Percentiles rank a stretch among this genome's conserved stretches.
These are phyloP conservation scores for Carassius gibelio DNA, from an alignment of 2,113 vertebrate genomes.

Conservation along the genomic window DNA sequence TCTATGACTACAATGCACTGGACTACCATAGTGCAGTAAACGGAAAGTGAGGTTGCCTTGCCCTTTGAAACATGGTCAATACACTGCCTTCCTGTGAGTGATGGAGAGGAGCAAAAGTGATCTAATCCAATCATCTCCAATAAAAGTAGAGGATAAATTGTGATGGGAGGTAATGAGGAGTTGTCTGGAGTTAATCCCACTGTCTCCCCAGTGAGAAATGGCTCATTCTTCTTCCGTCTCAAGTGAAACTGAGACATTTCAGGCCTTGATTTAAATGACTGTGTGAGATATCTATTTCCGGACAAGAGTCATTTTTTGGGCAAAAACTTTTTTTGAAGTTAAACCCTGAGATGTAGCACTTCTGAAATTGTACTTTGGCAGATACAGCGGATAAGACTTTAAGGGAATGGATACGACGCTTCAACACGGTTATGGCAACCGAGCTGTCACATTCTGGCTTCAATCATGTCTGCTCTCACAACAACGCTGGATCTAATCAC, in stretches of 20 bases:
- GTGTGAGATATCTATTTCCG: constrained; percentile 22
- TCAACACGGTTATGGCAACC: not conserved
- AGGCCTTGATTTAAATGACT: constrained; percentile 1
- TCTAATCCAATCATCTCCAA: constrained; percentile 48
- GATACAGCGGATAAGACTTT: not conserved
- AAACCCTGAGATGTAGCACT: constrained; percentile 5
- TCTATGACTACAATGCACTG: not conserved
- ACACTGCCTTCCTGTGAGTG: constrained; percentile 37
- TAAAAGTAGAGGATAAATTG: constrained; percentile 47
- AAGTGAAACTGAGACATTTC: no score
- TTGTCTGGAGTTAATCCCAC: constrained; percentile 16
- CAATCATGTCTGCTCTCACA: constrained; percentile 4
- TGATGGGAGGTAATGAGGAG: constrained; percentile 46
- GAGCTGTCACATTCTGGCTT: not conserved
- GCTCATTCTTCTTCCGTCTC: not conserved
- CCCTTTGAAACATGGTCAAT: constrained; percentile 50
- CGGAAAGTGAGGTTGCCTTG: not conserved
- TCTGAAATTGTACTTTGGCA: constrained; percentile 10
- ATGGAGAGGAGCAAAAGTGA: constrained; percentile 31
- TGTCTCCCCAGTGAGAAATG: constrained; percentile 21
- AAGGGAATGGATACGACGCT: not conserved
- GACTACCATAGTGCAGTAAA: not conserved
- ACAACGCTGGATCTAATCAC: constrained; percentile 19
- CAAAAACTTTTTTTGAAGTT: no score
- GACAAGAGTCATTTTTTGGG: not conserved